These are phyloP conservation scores for Toxostoma redivivum DNA, from an alignment of 2,113 vertebrate species.

Conservation along the genomic window DNA sequence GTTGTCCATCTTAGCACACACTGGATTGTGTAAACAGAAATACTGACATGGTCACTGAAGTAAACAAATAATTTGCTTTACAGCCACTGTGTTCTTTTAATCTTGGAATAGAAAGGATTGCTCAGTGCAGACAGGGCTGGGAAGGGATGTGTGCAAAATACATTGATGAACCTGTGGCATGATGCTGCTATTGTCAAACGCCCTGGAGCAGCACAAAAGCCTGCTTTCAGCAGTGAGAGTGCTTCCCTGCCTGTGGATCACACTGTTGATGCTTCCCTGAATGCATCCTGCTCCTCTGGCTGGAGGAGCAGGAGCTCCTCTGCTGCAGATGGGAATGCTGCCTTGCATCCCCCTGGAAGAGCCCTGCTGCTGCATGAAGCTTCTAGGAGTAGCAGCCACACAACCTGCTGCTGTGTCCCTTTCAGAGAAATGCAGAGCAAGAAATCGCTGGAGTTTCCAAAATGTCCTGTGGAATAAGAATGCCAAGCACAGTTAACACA, in stretches of 20 bases:
- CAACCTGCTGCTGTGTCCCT: neutral
- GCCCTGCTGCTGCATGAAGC: neutral
- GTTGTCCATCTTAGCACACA: neutral
- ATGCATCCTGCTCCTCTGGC: neutral
- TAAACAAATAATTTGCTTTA: neutral
- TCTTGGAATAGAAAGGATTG: neutral
- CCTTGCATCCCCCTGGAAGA: neutral
- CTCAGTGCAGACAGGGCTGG: neutral
- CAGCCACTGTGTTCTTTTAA: neutral
- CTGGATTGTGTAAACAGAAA: neutral
- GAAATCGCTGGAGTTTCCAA: neutral
- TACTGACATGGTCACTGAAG: neutral
- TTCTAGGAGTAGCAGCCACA: neutral
- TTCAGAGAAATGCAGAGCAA: neutral
- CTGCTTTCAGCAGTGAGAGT: neutral
- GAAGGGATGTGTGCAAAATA: neutral
- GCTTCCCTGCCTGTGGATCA: neutral
- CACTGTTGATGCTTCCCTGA: neutral
- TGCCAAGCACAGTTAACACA: neutral
- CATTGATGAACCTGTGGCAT: neutral
- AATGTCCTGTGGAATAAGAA: rapidly evolving
- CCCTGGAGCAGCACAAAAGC: neutral
- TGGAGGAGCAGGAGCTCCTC: neutral
- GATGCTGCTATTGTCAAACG: neutral
- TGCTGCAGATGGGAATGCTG: neutral